Evolutionary conservation across 2,113 vertebrate genomes (phyloP).

Genomic region (Odobenus rosmarus): DNA sequence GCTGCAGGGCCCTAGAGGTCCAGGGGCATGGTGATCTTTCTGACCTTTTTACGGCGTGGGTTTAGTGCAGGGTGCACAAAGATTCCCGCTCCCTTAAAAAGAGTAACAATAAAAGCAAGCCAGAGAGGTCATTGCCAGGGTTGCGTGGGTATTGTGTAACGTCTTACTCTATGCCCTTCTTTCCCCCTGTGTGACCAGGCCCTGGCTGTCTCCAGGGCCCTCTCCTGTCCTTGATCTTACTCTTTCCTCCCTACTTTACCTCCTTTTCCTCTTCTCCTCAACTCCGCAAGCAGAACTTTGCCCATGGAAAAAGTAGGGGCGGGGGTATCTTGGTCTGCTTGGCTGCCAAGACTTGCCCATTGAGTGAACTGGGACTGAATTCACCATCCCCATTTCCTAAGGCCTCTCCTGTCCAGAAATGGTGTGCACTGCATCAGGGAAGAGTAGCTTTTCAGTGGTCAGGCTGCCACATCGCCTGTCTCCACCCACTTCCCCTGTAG

Average conservation of each 20-base stretch:
- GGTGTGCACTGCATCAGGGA: not conserved
- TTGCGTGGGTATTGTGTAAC: not conserved
- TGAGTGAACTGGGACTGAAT: not conserved
- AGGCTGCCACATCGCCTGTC: not conserved
- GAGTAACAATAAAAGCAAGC: not conserved
- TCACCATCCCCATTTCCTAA: not conserved
- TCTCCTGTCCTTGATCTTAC: not conserved
- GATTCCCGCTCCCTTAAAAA: slow-evolving; percentile 20
- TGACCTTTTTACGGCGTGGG: not conserved
- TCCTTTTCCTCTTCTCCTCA: not conserved
- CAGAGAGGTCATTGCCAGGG: not conserved
- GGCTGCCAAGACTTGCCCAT: not conserved
- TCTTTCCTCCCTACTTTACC: not conserved
- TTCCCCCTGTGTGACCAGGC: not conserved
- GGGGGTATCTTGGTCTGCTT: not conserved
- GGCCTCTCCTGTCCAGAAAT: slow-evolving; percentile 19
- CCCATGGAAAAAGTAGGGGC: not conserved
- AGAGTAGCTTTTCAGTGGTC: slow-evolving; percentile 29
- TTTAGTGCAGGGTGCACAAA: not conserved
- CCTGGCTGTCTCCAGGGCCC: not conserved
- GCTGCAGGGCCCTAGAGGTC: not conserved
- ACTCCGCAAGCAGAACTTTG: not conserved
- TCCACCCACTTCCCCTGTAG: slow-evolving; percentile 69
- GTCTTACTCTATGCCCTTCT: not conserved
- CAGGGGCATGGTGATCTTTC: not conserved